These are phyloP conservation scores for Esox lucius DNA, from an alignment of 2,797 vertebrate species.

Conservation along the genomic window DNA sequence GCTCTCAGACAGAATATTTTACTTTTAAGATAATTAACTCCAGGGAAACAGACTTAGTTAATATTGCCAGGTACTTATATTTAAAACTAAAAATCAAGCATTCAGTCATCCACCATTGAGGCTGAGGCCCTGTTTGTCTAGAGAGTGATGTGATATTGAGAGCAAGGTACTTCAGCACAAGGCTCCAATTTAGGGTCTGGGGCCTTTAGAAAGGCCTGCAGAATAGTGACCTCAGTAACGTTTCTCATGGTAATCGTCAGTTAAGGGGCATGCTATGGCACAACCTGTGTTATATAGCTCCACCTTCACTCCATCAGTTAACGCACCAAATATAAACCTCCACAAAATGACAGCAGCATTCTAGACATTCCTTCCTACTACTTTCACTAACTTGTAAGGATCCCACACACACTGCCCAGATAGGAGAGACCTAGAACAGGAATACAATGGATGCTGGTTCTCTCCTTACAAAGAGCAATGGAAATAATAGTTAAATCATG, in stretches of 20 bases:
- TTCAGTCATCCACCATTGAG: not conserved
- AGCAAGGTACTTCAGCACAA: slow-evolving; percentile 48
- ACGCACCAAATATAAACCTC: slow-evolving; percentile 22
- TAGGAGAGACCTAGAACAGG: slow-evolving; percentile 54
- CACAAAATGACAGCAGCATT: slow-evolving; percentile 33
- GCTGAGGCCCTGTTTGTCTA: slow-evolving; percentile 6
- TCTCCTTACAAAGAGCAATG: slow-evolving; percentile 35
- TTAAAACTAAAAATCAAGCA: slow-evolving; percentile 50
- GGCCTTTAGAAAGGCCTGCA: slow-evolving; percentile 34
- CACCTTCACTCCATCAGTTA: slow-evolving; percentile 17
- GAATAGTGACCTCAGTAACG: slow-evolving; percentile 26
- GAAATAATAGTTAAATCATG: slow-evolving; percentile 44
- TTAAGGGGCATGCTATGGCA: slow-evolving; percentile 32
- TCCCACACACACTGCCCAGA: slow-evolving; percentile 35
- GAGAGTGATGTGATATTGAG: slow-evolving; percentile 6
- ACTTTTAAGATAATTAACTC: not conserved
- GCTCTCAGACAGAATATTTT: slow-evolving; percentile 1
- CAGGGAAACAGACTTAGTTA: slow-evolving; percentile 19
- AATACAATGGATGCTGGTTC: slow-evolving; percentile 55
- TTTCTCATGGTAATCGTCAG: slow-evolving; percentile 43
- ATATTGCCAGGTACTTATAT: slow-evolving; percentile 37
- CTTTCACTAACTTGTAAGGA: slow-evolving; percentile 45
- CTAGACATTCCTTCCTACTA: slow-evolving; percentile 36
- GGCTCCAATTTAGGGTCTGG: slow-evolving; percentile 37
- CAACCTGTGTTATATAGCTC: slow-evolving; percentile 29